phyloP scores from a whole-genome alignment of 2,888 invertebrate genomes.

The Mimumesa dahlbomi region DNA sequence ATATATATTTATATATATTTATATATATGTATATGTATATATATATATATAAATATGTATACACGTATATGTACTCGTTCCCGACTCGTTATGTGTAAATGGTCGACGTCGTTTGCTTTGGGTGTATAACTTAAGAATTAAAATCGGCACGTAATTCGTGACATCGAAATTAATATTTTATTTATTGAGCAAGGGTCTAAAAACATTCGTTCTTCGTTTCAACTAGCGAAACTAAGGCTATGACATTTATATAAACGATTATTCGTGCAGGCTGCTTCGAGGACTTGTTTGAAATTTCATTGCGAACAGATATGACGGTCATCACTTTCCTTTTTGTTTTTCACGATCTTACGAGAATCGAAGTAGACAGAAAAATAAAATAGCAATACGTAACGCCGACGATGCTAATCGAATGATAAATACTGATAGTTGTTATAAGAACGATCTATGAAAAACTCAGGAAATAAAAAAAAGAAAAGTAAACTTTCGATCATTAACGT shows the following conservation, averaged over 20 bases:
- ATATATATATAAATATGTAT: constrained; percentile 14
- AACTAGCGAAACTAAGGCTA: constrained; percentile 72
- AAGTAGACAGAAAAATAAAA: too few relatives aligned
- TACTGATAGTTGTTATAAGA: too few relatives aligned
- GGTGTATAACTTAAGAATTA: constrained; percentile 42
- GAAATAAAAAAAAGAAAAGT: too few relatives aligned
- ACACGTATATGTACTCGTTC: constrained; percentile 29
- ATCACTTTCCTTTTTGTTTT: too few relatives aligned
- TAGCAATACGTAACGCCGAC: too few relatives aligned
- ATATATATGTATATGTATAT: background rate
- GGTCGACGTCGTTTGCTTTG: constrained; percentile 30
- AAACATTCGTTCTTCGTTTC: constrained; percentile 63
- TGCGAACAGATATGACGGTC: background rate
- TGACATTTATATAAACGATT: constrained; percentile 64
- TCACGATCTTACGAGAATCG: too few relatives aligned
- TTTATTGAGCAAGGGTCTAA: constrained; percentile 73
- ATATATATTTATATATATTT: background rate
- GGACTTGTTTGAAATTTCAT: constrained; percentile 1
- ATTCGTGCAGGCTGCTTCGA: constrained; percentile 59
- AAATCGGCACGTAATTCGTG: constrained; percentile 27
- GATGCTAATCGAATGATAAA: too few relatives aligned
- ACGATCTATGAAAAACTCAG: too few relatives aligned
- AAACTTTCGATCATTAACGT: too few relatives aligned
- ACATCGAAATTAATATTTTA: constrained; percentile 52
- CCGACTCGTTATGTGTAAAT: constrained; percentile 20